Evolutionary conservation across 2,888 invertebrate genomes (phyloP).

Genomic region (Lobophora halterata): DNA sequence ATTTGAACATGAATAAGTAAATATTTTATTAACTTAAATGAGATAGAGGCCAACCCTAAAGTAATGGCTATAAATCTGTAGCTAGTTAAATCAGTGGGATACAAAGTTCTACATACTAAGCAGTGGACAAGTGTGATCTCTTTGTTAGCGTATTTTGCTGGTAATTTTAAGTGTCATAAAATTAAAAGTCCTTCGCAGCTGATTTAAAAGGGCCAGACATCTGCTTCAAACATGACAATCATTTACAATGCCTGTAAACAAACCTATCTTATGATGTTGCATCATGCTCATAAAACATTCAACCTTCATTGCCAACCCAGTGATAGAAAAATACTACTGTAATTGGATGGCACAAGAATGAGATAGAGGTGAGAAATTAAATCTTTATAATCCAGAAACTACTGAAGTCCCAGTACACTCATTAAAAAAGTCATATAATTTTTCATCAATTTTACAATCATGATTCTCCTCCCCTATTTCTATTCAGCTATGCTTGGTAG

Average conservation of each 20-base stretch:
- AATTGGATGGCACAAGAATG: conserved; percentile 1
- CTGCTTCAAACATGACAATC: background rate
- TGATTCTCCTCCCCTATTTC: too few relatives aligned
- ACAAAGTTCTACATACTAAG: too few relatives aligned
- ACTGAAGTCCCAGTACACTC: background rate
- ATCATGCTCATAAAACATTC: conserved; percentile 8
- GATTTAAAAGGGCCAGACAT: background rate
- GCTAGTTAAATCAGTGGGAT: too few relatives aligned
- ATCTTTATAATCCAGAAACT: background rate
- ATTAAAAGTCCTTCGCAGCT: background rate
- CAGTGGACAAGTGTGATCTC: too few relatives aligned
- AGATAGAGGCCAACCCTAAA: too few relatives aligned
- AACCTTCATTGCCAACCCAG: conserved; percentile 4
- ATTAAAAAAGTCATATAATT: background rate
- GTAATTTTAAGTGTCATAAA: background rate
- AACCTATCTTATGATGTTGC: conserved; percentile 8
- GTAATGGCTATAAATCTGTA: too few relatives aligned
- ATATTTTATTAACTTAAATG: too few relatives aligned
- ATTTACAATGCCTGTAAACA: conserved; percentile 10
- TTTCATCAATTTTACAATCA: background rate
- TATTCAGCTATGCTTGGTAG: too few relatives aligned
- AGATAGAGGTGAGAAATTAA: conserved; percentile 3
- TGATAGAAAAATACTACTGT: conserved; percentile 5
- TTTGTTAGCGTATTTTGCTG: too few relatives aligned
- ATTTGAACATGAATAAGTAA: too few relatives aligned